Percentiles rank a stretch among this genome's conserved stretches.
Evolutionary conservation across 2,113 vertebrate species (phyloP).

Genomic region (Heliornis fulica): DNA sequence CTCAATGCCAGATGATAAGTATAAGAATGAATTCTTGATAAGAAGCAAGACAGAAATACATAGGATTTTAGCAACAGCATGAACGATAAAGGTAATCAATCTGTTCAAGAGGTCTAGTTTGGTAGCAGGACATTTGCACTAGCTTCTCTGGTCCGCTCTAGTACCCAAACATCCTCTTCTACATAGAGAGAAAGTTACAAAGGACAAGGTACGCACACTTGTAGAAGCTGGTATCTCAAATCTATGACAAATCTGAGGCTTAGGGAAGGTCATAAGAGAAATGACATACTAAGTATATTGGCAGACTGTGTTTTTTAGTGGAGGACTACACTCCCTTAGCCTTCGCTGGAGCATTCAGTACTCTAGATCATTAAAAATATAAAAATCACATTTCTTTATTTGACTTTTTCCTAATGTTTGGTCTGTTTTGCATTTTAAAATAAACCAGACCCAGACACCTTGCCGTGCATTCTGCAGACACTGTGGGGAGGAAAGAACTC

Average conservation of each 20-base stretch:
- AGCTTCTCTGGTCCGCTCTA: not conserved
- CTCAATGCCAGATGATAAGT: not conserved
- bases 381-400: not conserved
- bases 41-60: not conserved
- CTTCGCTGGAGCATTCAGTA: not conserved
- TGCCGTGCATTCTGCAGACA: not conserved
- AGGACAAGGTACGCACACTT: not conserved
- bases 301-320: not conserved
- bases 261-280: not conserved
- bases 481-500: not conserved
- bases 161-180: not conserved
- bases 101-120: not conserved
- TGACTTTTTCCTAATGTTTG: not conserved
- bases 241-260: not conserved
- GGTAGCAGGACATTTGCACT: not conserved
- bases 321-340: not conserved
- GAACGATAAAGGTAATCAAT: not conserved
- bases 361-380: not conserved
- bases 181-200: not conserved
- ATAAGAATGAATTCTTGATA: not conserved
- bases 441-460: not conserved
- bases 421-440: not conserved
- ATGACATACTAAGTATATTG: not conserved
- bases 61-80: not conserved
- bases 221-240: not conserved